These are phyloP conservation scores for Enteromius afrohamiltoni DNA, from an alignment of 2,797 vertebrate genomes.

Conservation along the genomic window DNA sequence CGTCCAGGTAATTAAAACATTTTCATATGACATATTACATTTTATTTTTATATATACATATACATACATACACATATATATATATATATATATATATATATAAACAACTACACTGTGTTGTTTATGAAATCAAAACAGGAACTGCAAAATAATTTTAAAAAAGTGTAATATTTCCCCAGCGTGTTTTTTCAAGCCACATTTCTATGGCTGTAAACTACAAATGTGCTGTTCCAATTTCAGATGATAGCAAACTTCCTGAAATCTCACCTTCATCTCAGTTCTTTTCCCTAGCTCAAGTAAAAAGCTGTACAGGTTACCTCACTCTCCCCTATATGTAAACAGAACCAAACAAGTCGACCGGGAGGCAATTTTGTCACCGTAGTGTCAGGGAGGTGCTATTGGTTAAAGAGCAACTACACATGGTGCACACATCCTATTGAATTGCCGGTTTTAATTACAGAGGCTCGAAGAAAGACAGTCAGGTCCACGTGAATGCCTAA, in stretches of 20 bases:
- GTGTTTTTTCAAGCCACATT: not conserved
- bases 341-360: constrained; percentile 21
- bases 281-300: not conserved
- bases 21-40: too few relatives aligned
- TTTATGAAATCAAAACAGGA: too few relatives aligned
- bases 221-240: too few relatives aligned
- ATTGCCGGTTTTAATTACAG: constrained; percentile 27
- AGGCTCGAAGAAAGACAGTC: not conserved
- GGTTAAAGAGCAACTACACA: constrained; percentile 20
- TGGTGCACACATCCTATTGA: constrained; percentile 1
- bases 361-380: constrained; percentile 26
- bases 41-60: too few relatives aligned
- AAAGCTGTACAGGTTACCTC: not conserved
- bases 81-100: too few relatives aligned
- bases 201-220: too few relatives aligned
- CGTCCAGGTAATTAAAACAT: not conserved
- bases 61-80: too few relatives aligned
- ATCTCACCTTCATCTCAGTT: not conserved
- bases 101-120: too few relatives aligned
- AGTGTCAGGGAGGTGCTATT: constrained; percentile 1
- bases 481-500: constrained; percentile 20
- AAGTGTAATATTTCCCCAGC: not conserved
- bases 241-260: constrained; percentile 2
- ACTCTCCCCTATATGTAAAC: constrained; percentile 15
- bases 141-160: too few relatives aligned